Percentiles rank a stretch among this genome's conserved stretches.
Evolutionary conservation across 37 sponge, comb jelly and placozoan species (phyloP).

Genomic region (Haliclona indistincta): DNA sequence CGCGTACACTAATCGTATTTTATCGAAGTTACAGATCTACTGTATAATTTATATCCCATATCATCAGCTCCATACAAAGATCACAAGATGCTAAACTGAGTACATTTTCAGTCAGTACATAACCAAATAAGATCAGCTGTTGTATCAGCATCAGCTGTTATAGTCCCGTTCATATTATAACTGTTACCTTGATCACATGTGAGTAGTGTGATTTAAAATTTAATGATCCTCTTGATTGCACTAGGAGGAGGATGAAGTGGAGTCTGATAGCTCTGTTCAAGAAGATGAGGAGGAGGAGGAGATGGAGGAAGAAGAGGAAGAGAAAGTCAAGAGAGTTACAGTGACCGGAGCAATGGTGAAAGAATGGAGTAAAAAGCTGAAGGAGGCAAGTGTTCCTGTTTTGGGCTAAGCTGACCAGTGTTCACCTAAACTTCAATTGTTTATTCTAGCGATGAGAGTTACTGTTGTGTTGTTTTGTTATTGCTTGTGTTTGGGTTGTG

Average conservation of each 20-base stretch:
- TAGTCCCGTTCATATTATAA: background rate
- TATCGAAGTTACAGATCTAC: too few relatives aligned
- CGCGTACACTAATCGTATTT: too few relatives aligned
- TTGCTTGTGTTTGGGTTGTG: background rate
- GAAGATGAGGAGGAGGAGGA: slow-evolving; percentile 5
- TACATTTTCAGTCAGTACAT: background rate
- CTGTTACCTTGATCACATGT: too few relatives aligned
- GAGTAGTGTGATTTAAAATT: too few relatives aligned
- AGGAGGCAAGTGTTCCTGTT: slow-evolving; percentile 31
- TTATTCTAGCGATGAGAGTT: background rate
- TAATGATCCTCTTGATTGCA: background rate
- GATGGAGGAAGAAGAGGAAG: slow-evolving; percentile 10
- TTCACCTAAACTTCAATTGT: too few relatives aligned
- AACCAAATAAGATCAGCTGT: background rate
- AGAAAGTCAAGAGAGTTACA: background rate
- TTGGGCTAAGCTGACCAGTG: too few relatives aligned
- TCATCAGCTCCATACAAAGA: background rate
- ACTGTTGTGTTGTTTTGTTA: background rate
- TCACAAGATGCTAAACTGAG: background rate
- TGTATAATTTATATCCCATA: too few relatives aligned
- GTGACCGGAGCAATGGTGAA: slow-evolving; percentile 61
- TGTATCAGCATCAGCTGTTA: background rate
- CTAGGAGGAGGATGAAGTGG: background rate
- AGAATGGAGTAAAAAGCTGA: slow-evolving; percentile 40
- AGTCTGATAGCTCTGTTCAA: background rate